Conservation (phyloP, 2,113 vertebrate species). For the Phodopus roborovskii region DNA sequence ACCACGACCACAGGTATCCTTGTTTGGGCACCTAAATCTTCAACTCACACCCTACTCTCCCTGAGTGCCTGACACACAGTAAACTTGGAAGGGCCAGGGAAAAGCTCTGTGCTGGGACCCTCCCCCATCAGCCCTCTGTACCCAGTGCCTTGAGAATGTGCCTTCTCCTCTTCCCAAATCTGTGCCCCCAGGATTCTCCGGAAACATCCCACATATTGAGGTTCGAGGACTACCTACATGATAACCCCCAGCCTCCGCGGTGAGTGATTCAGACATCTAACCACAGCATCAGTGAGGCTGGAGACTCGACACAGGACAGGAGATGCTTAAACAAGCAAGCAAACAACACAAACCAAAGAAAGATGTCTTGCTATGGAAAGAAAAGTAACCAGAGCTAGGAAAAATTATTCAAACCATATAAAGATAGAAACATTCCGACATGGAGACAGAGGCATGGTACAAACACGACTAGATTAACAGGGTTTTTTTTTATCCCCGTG, state of each 20-base stretch:
- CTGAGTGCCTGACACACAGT: rapidly evolving
- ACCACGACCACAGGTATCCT: background rate
- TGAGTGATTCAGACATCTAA: background rate
- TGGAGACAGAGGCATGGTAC: background rate
- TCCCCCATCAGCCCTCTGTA: background rate
- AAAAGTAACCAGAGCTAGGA: background rate
- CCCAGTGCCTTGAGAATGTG: background rate
- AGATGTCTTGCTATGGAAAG: background rate
- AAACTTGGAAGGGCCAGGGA: rapidly evolving
- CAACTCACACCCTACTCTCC: background rate
- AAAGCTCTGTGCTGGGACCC: background rate
- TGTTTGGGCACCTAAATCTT: background rate
- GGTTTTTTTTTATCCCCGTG: background rate
- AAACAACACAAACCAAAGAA: background rate
- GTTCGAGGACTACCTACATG: too few species aligned
- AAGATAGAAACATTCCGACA: background rate
- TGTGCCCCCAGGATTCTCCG: too few species aligned
- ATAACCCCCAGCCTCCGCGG: background rate
- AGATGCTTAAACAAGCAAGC: background rate
- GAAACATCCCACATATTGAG: rapidly evolving
- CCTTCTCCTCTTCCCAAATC: background rate
- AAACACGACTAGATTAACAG: background rate
- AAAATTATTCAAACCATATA: background rate
- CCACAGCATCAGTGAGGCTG: background rate
- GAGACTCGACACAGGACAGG: background rate